Base-by-base conservation (phyloP, 2,888 invertebrate genomes). In the Hydrotaea cyrtoneurina region DNA sequence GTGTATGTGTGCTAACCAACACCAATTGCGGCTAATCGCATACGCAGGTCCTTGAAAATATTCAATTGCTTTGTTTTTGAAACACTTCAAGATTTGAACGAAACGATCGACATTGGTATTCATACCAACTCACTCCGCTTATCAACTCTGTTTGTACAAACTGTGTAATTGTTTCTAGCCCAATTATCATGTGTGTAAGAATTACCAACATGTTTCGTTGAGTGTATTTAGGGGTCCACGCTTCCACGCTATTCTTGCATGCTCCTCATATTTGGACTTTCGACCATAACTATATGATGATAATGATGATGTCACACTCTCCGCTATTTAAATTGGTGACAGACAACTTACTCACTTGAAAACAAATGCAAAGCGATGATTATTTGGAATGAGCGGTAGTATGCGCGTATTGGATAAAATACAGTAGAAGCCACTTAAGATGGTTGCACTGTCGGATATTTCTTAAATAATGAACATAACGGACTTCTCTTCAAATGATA, bases 51-150 rank as follows among this genome's bases (percentile, higher is more conserved):
- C 53, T 53, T 53, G 17, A 53, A 19, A 53, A 19, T 17, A 53
- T 19, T 53, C 53, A 53, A 53, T 53, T 53, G 53, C n/a, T 53
- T 53, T 53, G 53, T 53, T 53, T 46, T 53, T 53, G 53, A 53
- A 53, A 53, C 53, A 53, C 53, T 53, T 53, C 17, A 53, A 19
- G n/a, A 39, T 39, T 13, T 39, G 8, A 39, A 39, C 10, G 39
- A 1, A 39, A 1, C 39, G 39, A 39, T 39, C 39, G 39, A 39
- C 39, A 31, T 31, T 31, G 31, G 31, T 4, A 31, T 2, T 31
- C 31, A 31, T 4, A 4, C 31, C 31, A 31, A 2, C 31, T 31
- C 31, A 2, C 31, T 7, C 3, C 31, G 2, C 31, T 31, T 15
- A 46, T 46, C 46, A 46, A 2, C 46, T 10, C 46, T 10, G 46